phyloP scores from a whole-genome alignment of 35 echinoderm and acorn worm species.

The Stichopus chloronotus region DNA sequence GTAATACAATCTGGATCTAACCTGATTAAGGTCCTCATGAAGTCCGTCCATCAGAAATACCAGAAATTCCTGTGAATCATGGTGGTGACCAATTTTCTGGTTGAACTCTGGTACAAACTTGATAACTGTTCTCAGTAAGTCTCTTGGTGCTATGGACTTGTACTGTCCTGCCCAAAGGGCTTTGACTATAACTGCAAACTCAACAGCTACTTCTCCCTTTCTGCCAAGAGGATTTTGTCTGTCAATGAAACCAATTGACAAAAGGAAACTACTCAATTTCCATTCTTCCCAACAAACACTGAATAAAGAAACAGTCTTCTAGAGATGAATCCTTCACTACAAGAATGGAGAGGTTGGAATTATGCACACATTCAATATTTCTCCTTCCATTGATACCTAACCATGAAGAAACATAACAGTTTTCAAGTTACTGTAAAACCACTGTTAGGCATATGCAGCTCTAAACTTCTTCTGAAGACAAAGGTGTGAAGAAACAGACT shows the following conservation, averaged over 20 bases:
- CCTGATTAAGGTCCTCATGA: slow-evolving; percentile 98
- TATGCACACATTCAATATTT: too few relatives aligned
- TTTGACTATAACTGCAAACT: slow-evolving; percentile 89
- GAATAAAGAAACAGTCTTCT: too few relatives aligned
- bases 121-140: slow-evolving; percentile 83
- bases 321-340: too few relatives aligned
- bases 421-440: too few relatives aligned
- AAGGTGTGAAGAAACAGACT: too few relatives aligned
- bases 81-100: slow-evolving; percentile 88
- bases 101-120: slow-evolving; percentile 94
- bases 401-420: too few relatives aligned
- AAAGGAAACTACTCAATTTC: not conserved
- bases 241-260: not conserved
- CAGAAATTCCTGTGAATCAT: slow-evolving; percentile 98
- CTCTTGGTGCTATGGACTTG: slow-evolving; percentile 83
- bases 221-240: slow-evolving; percentile 87
- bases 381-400: too few relatives aligned
- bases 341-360: not conserved
- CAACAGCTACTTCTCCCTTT: slow-evolving; percentile 88
- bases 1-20: not conserved
- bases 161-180: slow-evolving; percentile 97
- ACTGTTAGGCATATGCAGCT: too few relatives aligned
- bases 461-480: too few relatives aligned
- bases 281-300: too few relatives aligned
- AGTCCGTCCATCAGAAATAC: slow-evolving; percentile 95